Conservation (phyloP, 2,888 invertebrate genomes). For the Sesia apiformis region DNA sequence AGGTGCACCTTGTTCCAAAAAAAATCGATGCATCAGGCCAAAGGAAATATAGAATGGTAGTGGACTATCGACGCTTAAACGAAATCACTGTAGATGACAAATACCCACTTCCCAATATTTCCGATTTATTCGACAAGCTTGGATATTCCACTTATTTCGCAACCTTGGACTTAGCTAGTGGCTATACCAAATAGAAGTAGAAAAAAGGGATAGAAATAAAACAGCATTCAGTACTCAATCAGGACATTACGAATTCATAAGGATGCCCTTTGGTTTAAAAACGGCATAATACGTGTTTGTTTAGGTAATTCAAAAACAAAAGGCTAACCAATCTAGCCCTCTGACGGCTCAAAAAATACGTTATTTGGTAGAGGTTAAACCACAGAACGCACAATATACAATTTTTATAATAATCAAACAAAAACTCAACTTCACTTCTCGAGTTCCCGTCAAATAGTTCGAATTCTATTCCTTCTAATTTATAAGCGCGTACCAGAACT, state of each 20-base stretch:
- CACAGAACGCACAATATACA: too few species aligned
- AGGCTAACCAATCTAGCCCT: too few species aligned
- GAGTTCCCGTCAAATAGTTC: too few species aligned
- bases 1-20: slow-evolving; percentile 26
- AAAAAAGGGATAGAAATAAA: background rate
- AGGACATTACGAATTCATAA: background rate
- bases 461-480: too few species aligned
- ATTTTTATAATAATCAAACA: too few species aligned
- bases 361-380: too few species aligned
- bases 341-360: too few species aligned
- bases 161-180: slow-evolving; percentile 10
- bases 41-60: slow-evolving; percentile 8
- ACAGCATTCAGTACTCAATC: slow-evolving; percentile 1
- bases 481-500: too few species aligned
- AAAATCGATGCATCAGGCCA: slow-evolving; percentile 13
- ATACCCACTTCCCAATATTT: slow-evolving; percentile 16
- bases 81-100: slow-evolving; percentile 14
- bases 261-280: slow-evolving; percentile 5
- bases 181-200: slow-evolving; percentile 6
- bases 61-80: slow-evolving; percentile 1
- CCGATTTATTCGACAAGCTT: slow-evolving; percentile 13
- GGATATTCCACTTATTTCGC: slow-evolving; percentile 17
- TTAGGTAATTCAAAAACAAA: too few species aligned
- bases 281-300: slow-evolving; percentile 3
- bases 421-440: too few species aligned